These are phyloP conservation scores for Acrocera orbiculus DNA, from an alignment of 2,888 invertebrate species.

Conservation along the genomic window DNA sequence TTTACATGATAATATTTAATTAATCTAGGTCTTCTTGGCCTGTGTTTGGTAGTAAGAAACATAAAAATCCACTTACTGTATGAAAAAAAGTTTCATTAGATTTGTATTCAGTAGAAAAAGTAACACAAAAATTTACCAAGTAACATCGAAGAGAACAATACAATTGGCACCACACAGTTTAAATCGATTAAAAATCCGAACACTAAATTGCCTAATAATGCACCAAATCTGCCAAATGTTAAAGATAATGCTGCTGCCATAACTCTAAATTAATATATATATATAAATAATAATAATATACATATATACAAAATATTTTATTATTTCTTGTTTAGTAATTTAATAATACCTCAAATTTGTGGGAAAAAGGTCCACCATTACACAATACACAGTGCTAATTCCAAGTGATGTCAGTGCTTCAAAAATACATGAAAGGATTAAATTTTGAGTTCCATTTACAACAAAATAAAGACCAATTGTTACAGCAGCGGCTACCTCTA, in stretches of 20 bases:
- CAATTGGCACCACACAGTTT: slow-evolving; percentile 58
- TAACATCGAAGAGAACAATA: slow-evolving; percentile 53
- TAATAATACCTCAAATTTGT: slow-evolving; percentile 54
- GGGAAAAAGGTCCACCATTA: slow-evolving; percentile 65
- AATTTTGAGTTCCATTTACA: slow-evolving; percentile 48
- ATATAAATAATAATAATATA: slow-evolving; percentile 3
- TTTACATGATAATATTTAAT: no score
- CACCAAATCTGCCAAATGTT: slow-evolving; percentile 61
- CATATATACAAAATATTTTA: no score
- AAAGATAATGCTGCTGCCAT: slow-evolving; percentile 67
- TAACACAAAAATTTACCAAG: slow-evolving; percentile 40
- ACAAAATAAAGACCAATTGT: slow-evolving; percentile 62
- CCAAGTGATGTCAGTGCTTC: slow-evolving; percentile 64
- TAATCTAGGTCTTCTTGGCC: no score
- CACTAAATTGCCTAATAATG: slow-evolving; percentile 54
- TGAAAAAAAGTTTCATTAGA: slow-evolving; percentile 3
- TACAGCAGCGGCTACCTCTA: slow-evolving; percentile 51
- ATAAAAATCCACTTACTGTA: slow-evolving; percentile 52
- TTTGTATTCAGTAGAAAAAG: background rate
- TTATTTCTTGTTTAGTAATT: background rate
- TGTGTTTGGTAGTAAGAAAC: slow-evolving; percentile 57
- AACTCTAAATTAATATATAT: slow-evolving; percentile 35
- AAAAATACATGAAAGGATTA: slow-evolving; percentile 59
- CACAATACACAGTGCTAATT: slow-evolving; percentile 63
- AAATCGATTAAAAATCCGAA: slow-evolving; percentile 66